Percentiles rank a stretch among this genome's conserved stretches.
These are phyloP conservation scores for Luehdorfia chinensis DNA, from an alignment of 1,140 invertebrate genomes.

Conservation along the genomic window DNA sequence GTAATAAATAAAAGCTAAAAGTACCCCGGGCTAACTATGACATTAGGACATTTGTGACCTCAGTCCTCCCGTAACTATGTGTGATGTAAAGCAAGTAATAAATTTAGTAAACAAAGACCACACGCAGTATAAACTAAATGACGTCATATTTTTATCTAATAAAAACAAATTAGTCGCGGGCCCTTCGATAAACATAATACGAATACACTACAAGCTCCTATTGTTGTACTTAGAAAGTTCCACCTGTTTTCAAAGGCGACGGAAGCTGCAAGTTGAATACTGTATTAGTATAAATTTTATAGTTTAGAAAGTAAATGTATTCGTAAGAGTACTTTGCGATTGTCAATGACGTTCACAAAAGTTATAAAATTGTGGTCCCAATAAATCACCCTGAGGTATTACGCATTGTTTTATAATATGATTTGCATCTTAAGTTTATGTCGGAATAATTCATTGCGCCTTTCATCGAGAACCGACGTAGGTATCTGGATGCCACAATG, in stretches of 20 bases:
- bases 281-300: slow-evolving; percentile 12
- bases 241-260: slow-evolving; percentile 2
- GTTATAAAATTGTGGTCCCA: not conserved
- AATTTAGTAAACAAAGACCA: too few relatives aligned
- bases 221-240: slow-evolving; percentile 13
- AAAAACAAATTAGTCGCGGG: slow-evolving; percentile 5
- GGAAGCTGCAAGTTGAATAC: slow-evolving; percentile 6
- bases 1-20: too few relatives aligned
- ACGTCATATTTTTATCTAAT: slow-evolving; percentile 1
- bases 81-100: too few relatives aligned
- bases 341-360: slow-evolving; percentile 5
- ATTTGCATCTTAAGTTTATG: too few relatives aligned
- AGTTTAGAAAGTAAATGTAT: slow-evolving; percentile 6
- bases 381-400: not conserved
- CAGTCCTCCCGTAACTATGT: too few relatives aligned
- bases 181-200: slow-evolving; percentile 3
- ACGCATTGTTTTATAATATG: too few relatives aligned
- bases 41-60: too few relatives aligned
- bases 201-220: slow-evolving; percentile 6
- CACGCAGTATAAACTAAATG: too few relatives aligned
- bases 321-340: not conserved
- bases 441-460: too few relatives aligned
- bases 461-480: too few relatives aligned
- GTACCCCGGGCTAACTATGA: too few relatives aligned
- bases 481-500: too few relatives aligned